Evolutionary conservation across 2,797 vertebrate genomes (phyloP), one percentile per base, ranked within the genome.

Genomic region (Myotis pilosus): DNA sequence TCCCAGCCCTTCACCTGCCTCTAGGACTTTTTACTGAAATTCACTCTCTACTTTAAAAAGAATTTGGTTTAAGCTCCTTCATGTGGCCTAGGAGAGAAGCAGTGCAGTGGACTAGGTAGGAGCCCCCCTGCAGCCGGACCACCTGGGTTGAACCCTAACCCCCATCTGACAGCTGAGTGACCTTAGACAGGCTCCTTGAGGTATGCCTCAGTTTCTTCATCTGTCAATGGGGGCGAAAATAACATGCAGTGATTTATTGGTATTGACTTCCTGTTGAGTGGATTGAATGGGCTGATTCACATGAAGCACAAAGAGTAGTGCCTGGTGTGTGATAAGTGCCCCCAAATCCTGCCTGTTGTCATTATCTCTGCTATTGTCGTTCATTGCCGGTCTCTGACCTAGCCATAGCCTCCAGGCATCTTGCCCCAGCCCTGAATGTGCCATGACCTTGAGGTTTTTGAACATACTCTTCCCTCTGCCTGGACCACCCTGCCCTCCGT

Each of bases 201-300:
- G 64, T 87, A 30, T 41, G 41, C 79, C 76, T 91, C 53, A 62
- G 62, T 94, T 78, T 91, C 30, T 85, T 91, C 44, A 41, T 75
- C 28, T 28, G 3, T 69, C 8, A 2, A 33, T 66, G 33, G 49
- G n/a, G 25, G 68, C 30, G 41, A 82, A 85, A 74, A 47, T 33
- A 69, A 8, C 16, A n/a, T 16, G 17, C 4, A 11, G 47, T 2
- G 19, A 87, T 8, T 68, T 49, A 55, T 30, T 57, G 7, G 33
- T 75, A 12, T 49, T 49, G 38, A 49, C 53, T 41, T 20, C 15
- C 28, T 30, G 30, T 55, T n/a, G 20, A 47, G 28, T 93, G 22
- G 19, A 62, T 92, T 60, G 81, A 85, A 22, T 68, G 33, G 80
- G 44, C 82, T 82, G 69, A 44, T 92, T 69, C 17, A 51, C 15